Evolutionary conservation across 2,888 invertebrate genomes (phyloP).

Genomic region (Cheiracanthium punctorium): DNA sequence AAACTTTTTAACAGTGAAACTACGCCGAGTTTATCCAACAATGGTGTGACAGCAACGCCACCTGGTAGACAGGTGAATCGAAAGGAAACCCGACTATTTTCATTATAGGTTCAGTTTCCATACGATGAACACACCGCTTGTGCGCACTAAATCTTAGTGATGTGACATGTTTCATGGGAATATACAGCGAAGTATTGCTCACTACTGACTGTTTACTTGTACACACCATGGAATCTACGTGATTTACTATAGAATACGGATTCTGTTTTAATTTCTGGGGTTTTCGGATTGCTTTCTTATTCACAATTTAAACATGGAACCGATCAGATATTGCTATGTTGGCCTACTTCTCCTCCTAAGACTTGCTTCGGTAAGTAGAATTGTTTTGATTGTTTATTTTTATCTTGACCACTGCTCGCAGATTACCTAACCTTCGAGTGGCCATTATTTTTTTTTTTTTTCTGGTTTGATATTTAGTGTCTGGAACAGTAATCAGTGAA

Average conservation of each 20-base stretch:
- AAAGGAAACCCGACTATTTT: conserved; percentile 39
- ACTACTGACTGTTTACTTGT: conserved; percentile 26
- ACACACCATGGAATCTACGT: conserved; percentile 40
- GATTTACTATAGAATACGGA: conserved; percentile 3
- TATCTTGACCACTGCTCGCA: conserved; percentile 48
- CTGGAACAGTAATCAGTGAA: background rate
- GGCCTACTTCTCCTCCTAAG: conserved; percentile 66
- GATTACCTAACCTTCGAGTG: conserved; percentile 42
- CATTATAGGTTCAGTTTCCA: conserved; percentile 34
- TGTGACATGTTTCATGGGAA: conserved; percentile 39
- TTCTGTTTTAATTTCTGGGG: background rate
- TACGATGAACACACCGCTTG: conserved; percentile 18
- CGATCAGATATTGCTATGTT: conserved; percentile 52
- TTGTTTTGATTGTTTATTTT: conserved; percentile 32
- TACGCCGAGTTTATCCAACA: conserved; percentile 49
- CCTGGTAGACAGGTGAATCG: conserved; percentile 44
- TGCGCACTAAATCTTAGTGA: conserved; percentile 1
- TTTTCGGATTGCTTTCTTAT: conserved; percentile 11
- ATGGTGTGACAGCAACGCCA: conserved; percentile 45
- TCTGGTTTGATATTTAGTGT: background rate
- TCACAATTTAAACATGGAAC: conserved; percentile 40
- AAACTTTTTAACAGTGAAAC: background rate
- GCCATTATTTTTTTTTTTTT: conserved; percentile 7
- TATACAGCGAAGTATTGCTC: conserved; percentile 31
- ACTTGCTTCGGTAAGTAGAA: conserved; percentile 60